These are phyloP conservation scores for Gymnarchus niloticus DNA, from an alignment of 2,113 vertebrate genomes.

Conservation along the genomic window DNA sequence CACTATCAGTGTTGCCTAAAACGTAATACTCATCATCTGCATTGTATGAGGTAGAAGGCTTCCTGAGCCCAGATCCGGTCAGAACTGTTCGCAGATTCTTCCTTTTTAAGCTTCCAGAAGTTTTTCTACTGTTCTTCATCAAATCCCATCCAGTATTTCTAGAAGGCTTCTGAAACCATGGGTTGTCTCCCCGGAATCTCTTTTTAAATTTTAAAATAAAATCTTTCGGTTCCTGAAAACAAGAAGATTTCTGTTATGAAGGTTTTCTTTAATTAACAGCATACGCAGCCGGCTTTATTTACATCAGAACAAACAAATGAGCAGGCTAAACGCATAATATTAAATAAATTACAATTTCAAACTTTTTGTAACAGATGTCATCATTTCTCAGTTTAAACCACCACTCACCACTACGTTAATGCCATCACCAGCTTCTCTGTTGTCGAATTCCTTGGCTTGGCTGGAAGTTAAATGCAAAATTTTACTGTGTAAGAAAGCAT, in stretches of 20 bases:
- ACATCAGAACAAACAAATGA: too few relatives aligned
- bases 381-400: background rate
- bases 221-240: slow-evolving; percentile 24
- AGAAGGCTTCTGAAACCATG: background rate
- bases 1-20: background rate
- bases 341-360: too few relatives aligned
- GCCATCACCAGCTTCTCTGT: slow-evolving; percentile 34
- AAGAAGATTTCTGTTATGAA: background rate
- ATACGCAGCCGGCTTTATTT: background rate
- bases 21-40: background rate
- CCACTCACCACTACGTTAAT: slow-evolving; percentile 56
- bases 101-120: background rate
- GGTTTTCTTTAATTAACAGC: background rate
- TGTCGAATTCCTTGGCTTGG: background rate
- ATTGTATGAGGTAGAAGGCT: background rate
- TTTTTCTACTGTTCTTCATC: background rate
- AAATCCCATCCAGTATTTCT: background rate
- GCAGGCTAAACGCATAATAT: too few relatives aligned
- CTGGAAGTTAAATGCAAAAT: background rate
- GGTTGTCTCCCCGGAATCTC: slow-evolving; percentile 5
- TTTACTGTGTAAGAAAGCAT: background rate
- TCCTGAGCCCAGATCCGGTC: background rate
- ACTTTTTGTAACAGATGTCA: too few relatives aligned
- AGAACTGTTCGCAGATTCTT: background rate
- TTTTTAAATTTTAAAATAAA: slow-evolving; percentile 7